A percentile compares a stretch with the other conserved stretches of the same genome.
phyloP scores from a whole-genome alignment of 2,797 vertebrate species.

The Muscicapa comitata region DNA sequence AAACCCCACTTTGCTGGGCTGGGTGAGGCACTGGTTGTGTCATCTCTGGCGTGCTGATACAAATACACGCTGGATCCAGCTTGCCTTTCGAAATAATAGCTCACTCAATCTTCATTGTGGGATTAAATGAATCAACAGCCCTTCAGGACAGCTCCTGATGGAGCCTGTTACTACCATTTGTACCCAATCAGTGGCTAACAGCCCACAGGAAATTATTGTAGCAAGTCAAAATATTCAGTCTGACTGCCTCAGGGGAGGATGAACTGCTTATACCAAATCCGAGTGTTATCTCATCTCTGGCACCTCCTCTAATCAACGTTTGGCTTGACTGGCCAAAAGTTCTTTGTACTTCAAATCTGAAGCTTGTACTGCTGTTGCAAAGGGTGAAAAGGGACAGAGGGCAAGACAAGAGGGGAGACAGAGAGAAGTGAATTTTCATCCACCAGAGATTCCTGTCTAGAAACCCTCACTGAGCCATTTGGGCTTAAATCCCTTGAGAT shows the following conservation, averaged over 20 bases:
- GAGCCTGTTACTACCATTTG: slow-evolving; percentile 18
- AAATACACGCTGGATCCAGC: slow-evolving; percentile 18
- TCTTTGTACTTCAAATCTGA: not conserved
- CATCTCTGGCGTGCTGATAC: not conserved
- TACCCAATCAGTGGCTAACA: slow-evolving; percentile 29
- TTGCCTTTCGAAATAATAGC: slow-evolving; percentile 39
- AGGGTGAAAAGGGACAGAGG: not conserved
- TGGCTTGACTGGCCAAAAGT: slow-evolving; percentile 56
- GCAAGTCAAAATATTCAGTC: slow-evolving; percentile 62
- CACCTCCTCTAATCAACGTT: slow-evolving; percentile 71
- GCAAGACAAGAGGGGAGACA: not conserved
- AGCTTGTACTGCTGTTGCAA: not conserved
- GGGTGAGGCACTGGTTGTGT: not conserved
- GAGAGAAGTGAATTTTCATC: not conserved
- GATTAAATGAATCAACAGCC: slow-evolving; percentile 43
- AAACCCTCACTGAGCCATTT: not conserved
- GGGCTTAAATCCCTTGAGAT: not conserved
- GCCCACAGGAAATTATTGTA: not conserved
- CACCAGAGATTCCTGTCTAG: not conserved
- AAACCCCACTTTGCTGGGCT: not conserved
- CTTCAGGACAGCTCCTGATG: slow-evolving; percentile 9
- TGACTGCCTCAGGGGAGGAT: slow-evolving; percentile 66
- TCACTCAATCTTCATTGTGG: slow-evolving; percentile 13
- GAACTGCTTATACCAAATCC: slow-evolving; percentile 72
- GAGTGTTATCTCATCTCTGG: slow-evolving; percentile 73